Base-by-base conservation (phyloP, 2,797 vertebrate species). In the Phataginus tricuspis region DNA sequence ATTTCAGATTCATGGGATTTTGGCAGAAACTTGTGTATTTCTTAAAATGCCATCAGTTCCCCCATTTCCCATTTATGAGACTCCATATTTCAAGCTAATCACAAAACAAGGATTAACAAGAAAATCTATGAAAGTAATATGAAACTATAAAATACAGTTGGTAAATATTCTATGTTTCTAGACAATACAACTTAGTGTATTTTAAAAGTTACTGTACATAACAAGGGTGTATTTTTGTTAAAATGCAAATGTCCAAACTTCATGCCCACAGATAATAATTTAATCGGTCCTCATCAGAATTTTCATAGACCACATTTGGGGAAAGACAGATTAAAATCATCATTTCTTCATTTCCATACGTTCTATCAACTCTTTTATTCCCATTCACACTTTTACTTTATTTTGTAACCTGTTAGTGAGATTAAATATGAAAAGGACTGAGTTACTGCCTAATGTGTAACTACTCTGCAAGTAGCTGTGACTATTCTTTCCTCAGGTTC, bases 71-170 rank as follows among this genome's bases (percentile, higher is more conserved):
- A 19, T 82, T 57, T 83, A 82, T 66, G 55, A 83, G 19, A 61
- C 19, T 55, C 21, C 25, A 8, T 85, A 78, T 74, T 87, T 87
- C 31, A 55, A 94, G 27, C 12, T 91, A 85, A 51, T 69, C 64
- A 71, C 64, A 66, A 55, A 83, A 53, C 4, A 25, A 23, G 66
- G 39, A 59, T 18, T 18, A 84, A 71, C 37, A 90, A 75, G 12
- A 1, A 74, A 84, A 3, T 75, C 37, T 69, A 90, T 31, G 27
- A 80, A 85, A 34, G 8, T 80, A 51, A 64, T 29, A 45, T 25
- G 55, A 93, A 79, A 88, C 12, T n/a, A 71, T 79, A 88, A 94
- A 90, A 71, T 80, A 0, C 7, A 78, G 21, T 83, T 95, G 71
- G 51, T 15, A 77, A 88, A 39, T 64, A 63, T 53, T 95, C 3